Evolutionary conservation across 2,888 invertebrate species (phyloP).

Genomic region (Xestia c-nigrum): DNA sequence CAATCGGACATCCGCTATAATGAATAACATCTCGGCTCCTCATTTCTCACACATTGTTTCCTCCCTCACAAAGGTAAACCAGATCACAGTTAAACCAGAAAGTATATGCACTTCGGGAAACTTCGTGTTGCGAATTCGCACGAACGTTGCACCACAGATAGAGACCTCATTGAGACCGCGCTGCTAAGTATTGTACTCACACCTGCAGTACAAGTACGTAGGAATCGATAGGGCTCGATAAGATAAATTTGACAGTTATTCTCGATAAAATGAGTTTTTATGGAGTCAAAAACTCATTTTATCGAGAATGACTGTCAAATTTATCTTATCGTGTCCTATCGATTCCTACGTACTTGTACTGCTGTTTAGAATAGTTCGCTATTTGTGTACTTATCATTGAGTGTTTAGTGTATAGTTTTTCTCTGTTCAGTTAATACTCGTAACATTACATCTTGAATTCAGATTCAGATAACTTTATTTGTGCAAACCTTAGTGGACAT

Average conservation of each 20-base stretch:
- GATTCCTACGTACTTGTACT: too few relatives aligned
- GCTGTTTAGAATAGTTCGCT: neutral
- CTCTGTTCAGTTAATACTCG: too few relatives aligned
- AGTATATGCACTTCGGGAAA: neutral
- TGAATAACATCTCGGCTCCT: conserved; percentile 38
- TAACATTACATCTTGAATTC: too few relatives aligned
- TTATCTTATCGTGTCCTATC: too few relatives aligned
- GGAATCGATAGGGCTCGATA: too few relatives aligned
- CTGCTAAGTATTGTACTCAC: neutral
- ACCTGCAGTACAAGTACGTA: too few relatives aligned
- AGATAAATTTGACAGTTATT: too few relatives aligned
- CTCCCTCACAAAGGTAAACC: conserved; percentile 22
- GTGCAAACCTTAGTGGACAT: too few relatives aligned
- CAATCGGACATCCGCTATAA: conserved; percentile 35
- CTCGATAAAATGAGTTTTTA: too few relatives aligned
- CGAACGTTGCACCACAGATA: neutral
- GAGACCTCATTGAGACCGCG: neutral
- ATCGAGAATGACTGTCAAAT: too few relatives aligned
- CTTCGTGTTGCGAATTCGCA: neutral
- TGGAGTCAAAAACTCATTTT: too few relatives aligned
- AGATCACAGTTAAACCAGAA: neutral
- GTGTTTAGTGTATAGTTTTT: neutral
- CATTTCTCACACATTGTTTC: conserved; percentile 51
- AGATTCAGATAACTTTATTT: too few relatives aligned
- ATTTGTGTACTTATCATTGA: neutral